phyloP scores from a whole-genome alignment of 2,113 vertebrate species.

The Brienomyrus brachyistius region DNA sequence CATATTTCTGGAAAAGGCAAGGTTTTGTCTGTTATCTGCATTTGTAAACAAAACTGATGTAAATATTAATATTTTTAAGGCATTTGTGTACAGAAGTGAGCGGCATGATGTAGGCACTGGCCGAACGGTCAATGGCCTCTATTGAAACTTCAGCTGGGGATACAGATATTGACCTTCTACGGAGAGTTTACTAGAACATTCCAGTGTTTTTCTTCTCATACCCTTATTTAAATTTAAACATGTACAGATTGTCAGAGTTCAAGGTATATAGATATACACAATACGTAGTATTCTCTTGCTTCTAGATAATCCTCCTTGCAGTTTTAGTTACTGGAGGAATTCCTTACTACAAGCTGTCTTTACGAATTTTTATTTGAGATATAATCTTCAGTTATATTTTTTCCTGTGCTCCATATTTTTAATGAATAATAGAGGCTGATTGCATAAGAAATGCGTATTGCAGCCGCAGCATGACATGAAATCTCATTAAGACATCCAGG shows the following conservation, averaged over 20 bases:
- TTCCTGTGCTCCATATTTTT: not conserved
- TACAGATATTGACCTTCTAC: not conserved
- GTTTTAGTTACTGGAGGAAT: not conserved
- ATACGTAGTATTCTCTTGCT: not conserved
- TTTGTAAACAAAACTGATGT: not conserved
- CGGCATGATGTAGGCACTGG: not conserved
- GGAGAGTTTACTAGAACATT: not conserved
- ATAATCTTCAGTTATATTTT: not conserved
- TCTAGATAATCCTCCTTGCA: not conserved
- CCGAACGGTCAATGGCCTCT: not conserved
- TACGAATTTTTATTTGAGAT: not conserved
- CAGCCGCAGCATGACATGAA: not conserved
- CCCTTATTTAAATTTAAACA: not conserved
- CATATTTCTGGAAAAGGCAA: not conserved
- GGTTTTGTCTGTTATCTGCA: not conserved
- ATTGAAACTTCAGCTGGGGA: not conserved
- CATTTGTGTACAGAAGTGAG: not conserved
- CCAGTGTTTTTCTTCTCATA: not conserved
- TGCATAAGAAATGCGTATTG: not conserved
- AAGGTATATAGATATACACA: not conserved
- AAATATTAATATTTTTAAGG: not conserved
- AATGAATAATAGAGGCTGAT: not conserved
- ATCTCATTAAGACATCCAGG: slow-evolving; percentile 12
- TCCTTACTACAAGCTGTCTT: not conserved
- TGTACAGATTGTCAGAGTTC: not conserved